phyloP scores from a whole-genome alignment of 2,113 vertebrate genomes.

The Pituophis catenifer region DNA sequence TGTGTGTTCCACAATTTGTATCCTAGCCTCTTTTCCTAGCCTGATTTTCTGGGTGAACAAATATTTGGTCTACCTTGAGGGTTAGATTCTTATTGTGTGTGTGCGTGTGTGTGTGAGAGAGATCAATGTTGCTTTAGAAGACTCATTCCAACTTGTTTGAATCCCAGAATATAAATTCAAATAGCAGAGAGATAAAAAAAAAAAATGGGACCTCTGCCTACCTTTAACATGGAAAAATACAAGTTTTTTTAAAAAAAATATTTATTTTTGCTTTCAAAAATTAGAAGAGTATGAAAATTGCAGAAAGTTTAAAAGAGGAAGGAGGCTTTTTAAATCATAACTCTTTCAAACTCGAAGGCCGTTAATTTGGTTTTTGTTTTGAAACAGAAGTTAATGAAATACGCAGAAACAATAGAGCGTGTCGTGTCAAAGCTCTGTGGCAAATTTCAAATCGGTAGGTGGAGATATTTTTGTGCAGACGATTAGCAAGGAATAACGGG shows the following conservation, averaged over 20 bases:
- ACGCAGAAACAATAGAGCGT: background rate
- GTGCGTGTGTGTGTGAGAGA: rapidly evolving
- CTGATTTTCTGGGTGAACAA: background rate
- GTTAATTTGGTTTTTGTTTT: background rate
- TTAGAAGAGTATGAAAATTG: background rate
- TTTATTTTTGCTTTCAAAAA: background rate
- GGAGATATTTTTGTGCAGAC: background rate
- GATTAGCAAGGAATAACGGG: background rate
- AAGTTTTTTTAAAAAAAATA: no score
- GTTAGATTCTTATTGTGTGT: background rate
- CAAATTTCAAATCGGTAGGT: background rate
- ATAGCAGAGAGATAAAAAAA: background rate
- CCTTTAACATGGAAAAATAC: background rate
- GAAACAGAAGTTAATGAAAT: background rate
- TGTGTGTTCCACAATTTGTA: background rate
- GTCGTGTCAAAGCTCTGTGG: background rate
- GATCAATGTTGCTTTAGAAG: background rate
- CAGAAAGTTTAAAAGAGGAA: background rate
- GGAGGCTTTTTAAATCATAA: background rate
- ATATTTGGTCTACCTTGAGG: background rate
- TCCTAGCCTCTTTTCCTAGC: background rate
- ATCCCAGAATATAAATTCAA: background rate
- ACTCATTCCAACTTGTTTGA: background rate
- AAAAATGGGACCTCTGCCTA: background rate
- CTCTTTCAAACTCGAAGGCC: background rate